Evolutionary conservation across 2,888 invertebrate genomes (phyloP).

Genomic region (Xestia xanthographa): DNA sequence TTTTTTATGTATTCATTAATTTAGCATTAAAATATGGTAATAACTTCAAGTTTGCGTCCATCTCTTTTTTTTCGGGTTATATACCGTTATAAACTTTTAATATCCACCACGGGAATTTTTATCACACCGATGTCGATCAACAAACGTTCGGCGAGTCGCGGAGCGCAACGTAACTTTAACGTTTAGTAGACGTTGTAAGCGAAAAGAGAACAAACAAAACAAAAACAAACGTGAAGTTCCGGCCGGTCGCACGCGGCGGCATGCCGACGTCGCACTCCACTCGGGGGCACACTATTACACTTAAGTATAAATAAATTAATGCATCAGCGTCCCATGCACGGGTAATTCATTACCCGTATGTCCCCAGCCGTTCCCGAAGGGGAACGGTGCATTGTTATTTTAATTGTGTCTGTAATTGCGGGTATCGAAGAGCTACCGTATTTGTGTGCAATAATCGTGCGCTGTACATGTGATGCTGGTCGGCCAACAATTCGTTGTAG

Average conservation of each 20-base stretch:
- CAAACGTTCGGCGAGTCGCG: constrained; percentile 76
- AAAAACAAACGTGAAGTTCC: constrained; percentile 87
- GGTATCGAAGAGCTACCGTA: no score
- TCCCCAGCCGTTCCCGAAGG: no score
- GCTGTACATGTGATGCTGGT: constrained; percentile 62
- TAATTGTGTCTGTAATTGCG: no score
- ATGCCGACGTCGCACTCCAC: constrained; percentile 61
- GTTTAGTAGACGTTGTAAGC: constrained; percentile 82
- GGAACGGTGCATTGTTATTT: no score
- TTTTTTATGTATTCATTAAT: constrained; percentile 87
- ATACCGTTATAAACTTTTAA: constrained; percentile 79
- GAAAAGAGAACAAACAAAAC: constrained; percentile 89
- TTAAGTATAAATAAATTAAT: constrained; percentile 77
- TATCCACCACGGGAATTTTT: constrained; percentile 79
- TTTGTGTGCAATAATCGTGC: constrained; percentile 69
- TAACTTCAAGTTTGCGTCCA: constrained; percentile 88
- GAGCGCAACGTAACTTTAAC: constrained; percentile 80
- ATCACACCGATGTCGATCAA: constrained; percentile 78
- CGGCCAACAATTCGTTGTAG: constrained; percentile 66
- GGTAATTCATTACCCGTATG: constrained; percentile 72
- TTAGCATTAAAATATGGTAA: constrained; percentile 90
- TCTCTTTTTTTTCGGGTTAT: constrained; percentile 81
- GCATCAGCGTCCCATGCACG: constrained; percentile 68
- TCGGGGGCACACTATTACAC: constrained; percentile 61
- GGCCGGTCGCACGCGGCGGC: constrained; percentile 73